Conservation (phyloP, 2,888 invertebrate genomes). For the Caenorhabditis sp. region DNA sequence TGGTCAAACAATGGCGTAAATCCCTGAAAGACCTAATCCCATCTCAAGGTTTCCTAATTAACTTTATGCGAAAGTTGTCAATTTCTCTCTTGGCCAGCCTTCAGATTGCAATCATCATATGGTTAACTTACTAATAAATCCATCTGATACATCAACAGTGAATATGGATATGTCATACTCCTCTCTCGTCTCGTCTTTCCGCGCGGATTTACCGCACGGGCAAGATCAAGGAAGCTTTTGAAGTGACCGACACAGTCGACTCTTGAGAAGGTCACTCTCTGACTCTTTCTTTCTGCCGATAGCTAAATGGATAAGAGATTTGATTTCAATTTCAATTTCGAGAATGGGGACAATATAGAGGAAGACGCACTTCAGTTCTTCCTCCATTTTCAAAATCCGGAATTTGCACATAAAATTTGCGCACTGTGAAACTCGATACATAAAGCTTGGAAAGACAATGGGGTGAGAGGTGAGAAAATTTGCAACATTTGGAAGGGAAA, state of each 20-base stretch:
- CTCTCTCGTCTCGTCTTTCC: slow-evolving; percentile 18
- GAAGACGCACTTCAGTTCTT: slow-evolving; percentile 36
- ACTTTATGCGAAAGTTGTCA: slow-evolving; percentile 9
- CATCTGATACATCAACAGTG: slow-evolving; percentile 43
- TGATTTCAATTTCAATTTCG: slow-evolving; percentile 47
- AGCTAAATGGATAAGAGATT: slow-evolving; percentile 45
- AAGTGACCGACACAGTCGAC: slow-evolving; percentile 44
- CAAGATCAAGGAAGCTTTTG: slow-evolving; percentile 36
- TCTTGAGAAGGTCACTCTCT: slow-evolving; percentile 47
- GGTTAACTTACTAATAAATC: slow-evolving; percentile 37
- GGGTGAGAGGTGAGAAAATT: slow-evolving; percentile 44
- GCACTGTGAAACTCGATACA: slow-evolving; percentile 41
- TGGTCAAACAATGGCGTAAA: slow-evolving; percentile 25
- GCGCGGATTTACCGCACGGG: slow-evolving; percentile 45
- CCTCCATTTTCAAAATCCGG: slow-evolving; percentile 22
- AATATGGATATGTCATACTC: slow-evolving; percentile 32
- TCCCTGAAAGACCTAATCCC: slow-evolving; percentile 31
- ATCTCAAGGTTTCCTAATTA: slow-evolving; percentile 36
- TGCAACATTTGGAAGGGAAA: slow-evolving; percentile 26
- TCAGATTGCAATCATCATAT: slow-evolving; percentile 25
- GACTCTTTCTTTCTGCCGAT: slow-evolving; percentile 6
- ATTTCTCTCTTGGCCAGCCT: slow-evolving; percentile 13
- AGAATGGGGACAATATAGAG: slow-evolving; percentile 10
- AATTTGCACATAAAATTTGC: slow-evolving; percentile 46
- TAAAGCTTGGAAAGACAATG: slow-evolving; percentile 20